Evolutionary conservation across 2,888 invertebrate species (phyloP), one percentile per base, ranked within the genome.

Genomic region (Leucozona laternaria): DNA sequence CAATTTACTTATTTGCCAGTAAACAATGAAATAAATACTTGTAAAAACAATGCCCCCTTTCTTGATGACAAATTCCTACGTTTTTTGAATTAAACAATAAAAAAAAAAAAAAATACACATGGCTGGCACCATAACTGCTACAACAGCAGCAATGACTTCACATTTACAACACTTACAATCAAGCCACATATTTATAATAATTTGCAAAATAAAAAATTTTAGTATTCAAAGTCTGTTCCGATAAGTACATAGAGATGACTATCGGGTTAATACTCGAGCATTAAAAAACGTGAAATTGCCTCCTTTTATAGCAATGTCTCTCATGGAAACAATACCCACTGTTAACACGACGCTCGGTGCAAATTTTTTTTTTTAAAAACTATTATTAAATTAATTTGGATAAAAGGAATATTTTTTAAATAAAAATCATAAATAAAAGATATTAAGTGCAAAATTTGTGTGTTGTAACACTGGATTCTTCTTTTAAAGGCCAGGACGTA

Each of bases 151-250:
- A 72, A 77, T 85, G 85, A 85, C 80, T 72, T 77, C 76, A 48
- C 45, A 58, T 45, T 71, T 53, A 80, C 20, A 85, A 20, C 15
- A 11, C 48, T 34, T 37, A 40, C 15, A 40, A n/a, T n/a, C n/a
- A n/a, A 25, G 15, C 25, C 50, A 17, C 8, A 43, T 0, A 8
- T n/a, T n/a, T 31, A 20, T 17, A 25, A 64, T 40, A 28, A 53
- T 78, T 72, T 70, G 60, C 58, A 17, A 50, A 53, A 53, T 22
- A 40, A 28, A 31, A 20, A 15, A 34, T 53, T 79, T 80, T 84
- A 85, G 50, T 72, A 85, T 85, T 66, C 84, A 77, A 71, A 75
- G 72, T 45, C 45, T 60, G 77, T 77, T 72, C 58, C 55, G 22
- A n/a, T 13, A 50, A 60, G 64, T 45, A n/a, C n/a, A n/a, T n/a